These are phyloP conservation scores for Thymelicus lineola DNA, from an alignment of 2,888 invertebrate genomes.

Conservation along the genomic window DNA sequence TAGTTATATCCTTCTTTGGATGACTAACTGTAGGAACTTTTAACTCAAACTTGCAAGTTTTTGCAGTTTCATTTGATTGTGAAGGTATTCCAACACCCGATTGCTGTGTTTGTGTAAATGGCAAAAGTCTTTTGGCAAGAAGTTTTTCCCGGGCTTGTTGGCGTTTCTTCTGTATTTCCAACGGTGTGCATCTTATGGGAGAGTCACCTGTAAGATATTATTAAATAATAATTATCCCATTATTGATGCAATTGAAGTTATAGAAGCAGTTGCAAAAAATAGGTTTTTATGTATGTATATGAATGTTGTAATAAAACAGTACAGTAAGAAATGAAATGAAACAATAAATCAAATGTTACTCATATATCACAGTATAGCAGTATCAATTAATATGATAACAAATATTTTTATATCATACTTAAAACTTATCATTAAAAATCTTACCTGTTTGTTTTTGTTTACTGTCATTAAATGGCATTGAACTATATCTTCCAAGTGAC, in stretches of 20 bases:
- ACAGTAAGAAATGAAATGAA: too few species aligned
- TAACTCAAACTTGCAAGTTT: slow-evolving; percentile 60
- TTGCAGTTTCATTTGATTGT: slow-evolving; percentile 42
- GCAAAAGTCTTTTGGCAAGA: slow-evolving; percentile 78
- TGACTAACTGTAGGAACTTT: slow-evolving; percentile 52
- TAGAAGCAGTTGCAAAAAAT: too few species aligned
- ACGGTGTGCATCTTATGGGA: slow-evolving; percentile 80
- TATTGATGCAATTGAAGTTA: too few species aligned
- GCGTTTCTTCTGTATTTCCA: slow-evolving; percentile 87
- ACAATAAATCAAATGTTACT: too few species aligned
- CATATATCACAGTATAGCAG: too few species aligned
- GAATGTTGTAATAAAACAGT: too few species aligned
- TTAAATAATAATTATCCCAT: too few species aligned
- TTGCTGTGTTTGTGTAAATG: slow-evolving; percentile 67
- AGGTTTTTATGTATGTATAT: too few species aligned
- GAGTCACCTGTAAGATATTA: slow-evolving; percentile 56
- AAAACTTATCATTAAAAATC: slow-evolving; percentile 8
- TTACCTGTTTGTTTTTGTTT: slow-evolving; percentile 53
- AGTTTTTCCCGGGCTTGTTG: slow-evolving; percentile 85
- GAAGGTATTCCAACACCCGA: slow-evolving; percentile 42
- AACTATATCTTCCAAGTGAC: slow-evolving; percentile 72
- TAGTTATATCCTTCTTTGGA: slow-evolving; percentile 41
- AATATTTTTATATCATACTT: too few species aligned
- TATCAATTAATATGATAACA: too few species aligned
- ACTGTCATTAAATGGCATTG: slow-evolving; percentile 75